These are phyloP conservation scores for Lytechinus pictus DNA, from an alignment of 35 echinoderm and acorn worm genomes.

Conservation along the genomic window DNA sequence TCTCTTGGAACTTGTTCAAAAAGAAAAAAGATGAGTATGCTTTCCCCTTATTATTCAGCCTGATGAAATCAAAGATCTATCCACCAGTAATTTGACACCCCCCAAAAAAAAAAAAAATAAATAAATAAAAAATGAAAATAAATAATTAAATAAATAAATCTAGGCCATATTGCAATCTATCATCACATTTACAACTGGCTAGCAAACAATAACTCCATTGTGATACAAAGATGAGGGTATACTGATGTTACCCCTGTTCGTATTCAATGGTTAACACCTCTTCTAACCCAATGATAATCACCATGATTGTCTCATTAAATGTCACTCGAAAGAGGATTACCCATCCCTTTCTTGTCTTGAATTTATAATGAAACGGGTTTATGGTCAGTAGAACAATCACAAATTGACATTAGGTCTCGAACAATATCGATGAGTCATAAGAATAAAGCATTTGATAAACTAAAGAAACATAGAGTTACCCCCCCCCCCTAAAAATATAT, in stretches of 20 bases:
- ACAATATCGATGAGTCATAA: constrained; percentile 39
- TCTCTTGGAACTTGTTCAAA: too few relatives aligned
- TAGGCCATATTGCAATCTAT: not conserved
- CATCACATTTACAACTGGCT: not conserved
- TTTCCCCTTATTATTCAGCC: too few relatives aligned
- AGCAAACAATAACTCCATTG: too few relatives aligned
- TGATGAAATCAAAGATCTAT: too few relatives aligned
- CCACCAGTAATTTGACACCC: too few relatives aligned
- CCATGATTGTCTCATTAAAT: not conserved
- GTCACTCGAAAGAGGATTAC: not conserved
- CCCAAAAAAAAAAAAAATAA: not conserved
- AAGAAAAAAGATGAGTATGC: too few relatives aligned
- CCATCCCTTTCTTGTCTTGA: not conserved
- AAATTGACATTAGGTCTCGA: not conserved
- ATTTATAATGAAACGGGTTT: not conserved
- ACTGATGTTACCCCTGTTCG: not conserved
- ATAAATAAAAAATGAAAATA: not conserved
- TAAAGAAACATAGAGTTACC: not conserved
- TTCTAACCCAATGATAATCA: constrained; percentile 20
- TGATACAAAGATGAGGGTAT: not conserved
- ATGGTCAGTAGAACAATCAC: not conserved
- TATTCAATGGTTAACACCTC: constrained; percentile 29
- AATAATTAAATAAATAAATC: not conserved
- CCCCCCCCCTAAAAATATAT: not conserved
- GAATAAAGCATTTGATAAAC: not conserved